Evolutionary conservation across 2,113 vertebrate species (phyloP).

Genomic region (Stomatorhinus ivindoensis): DNA sequence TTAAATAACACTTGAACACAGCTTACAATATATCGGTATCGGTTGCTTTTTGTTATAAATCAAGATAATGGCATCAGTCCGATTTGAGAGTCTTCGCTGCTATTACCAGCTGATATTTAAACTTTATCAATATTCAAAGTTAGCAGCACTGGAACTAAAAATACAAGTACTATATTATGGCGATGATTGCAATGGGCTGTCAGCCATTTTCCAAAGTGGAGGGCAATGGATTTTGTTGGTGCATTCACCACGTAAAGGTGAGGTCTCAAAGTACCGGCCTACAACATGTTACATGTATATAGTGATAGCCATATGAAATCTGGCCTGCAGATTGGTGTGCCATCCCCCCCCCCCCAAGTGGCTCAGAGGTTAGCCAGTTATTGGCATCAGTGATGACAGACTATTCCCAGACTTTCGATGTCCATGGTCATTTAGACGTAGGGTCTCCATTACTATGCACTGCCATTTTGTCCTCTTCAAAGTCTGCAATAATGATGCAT

Average conservation of each 20-base stretch:
- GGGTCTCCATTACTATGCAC: not conserved
- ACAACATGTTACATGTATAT: not conserved
- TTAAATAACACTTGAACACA: too few relatives aligned
- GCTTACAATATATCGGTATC: not conserved
- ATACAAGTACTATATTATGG: not conserved
- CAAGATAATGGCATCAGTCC: not conserved
- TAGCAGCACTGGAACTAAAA: not conserved
- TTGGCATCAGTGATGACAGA: not conserved
- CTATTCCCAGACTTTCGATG: not conserved
- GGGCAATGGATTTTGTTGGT: not conserved
- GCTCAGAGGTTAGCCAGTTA: not conserved
- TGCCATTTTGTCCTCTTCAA: not conserved
- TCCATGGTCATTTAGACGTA: not conserved
- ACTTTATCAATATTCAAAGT: not conserved
- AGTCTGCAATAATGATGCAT: not conserved
- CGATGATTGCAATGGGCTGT: not conserved
- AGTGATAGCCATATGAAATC: not conserved
- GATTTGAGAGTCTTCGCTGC: not conserved
- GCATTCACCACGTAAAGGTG: not conserved
- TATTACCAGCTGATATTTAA: not conserved
- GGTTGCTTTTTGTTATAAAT: not conserved
- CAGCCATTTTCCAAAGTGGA: not conserved
- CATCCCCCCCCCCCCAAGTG: not conserved
- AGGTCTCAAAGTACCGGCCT: not conserved
- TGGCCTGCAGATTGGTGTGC: not conserved